phyloP scores from a whole-genome alignment of 2,797 vertebrate species.

The Phataginus tricuspis region DNA sequence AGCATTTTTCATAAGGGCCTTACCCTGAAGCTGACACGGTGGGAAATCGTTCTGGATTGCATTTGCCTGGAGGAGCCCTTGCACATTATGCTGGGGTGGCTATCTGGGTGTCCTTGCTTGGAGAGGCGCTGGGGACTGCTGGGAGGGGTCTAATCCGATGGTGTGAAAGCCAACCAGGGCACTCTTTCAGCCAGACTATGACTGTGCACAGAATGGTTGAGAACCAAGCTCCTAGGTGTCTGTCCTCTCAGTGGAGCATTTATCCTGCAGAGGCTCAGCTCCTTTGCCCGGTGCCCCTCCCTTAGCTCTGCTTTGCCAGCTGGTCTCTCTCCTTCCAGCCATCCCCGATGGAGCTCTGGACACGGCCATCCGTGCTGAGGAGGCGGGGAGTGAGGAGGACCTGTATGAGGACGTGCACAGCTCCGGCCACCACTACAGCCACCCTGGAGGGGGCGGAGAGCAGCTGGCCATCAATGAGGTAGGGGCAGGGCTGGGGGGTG shows the following conservation, averaged over 20 bases:
- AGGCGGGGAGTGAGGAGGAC: constrained; percentile 92
- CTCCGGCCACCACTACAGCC: constrained; percentile 91
- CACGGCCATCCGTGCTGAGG: constrained; percentile 85
- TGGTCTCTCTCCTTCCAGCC: constrained; percentile 82
- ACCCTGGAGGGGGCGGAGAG: constrained; percentile 89
- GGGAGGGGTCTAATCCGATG: neutral
- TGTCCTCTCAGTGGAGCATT: neutral
- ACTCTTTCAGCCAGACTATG: neutral
- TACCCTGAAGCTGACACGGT: neutral
- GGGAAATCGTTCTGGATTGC: neutral
- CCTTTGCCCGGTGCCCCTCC: neutral
- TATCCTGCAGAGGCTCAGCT: neutral
- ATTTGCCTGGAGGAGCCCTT: neutral
- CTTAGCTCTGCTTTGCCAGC: neutral
- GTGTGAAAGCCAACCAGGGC: neutral
- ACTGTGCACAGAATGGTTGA: neutral
- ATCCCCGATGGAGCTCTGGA: constrained; percentile 90
- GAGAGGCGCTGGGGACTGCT: accelerated
- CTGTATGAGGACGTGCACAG: constrained; percentile 92
- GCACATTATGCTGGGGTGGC: neutral
- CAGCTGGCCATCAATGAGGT: constrained; percentile 91
- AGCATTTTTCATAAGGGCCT: neutral
- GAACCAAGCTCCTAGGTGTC: neutral
- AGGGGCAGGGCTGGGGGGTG: neutral
- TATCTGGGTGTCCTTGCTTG: neutral